Base-by-base conservation (phyloP, 2,888 invertebrate species). In the Oscheius onirici region DNA sequence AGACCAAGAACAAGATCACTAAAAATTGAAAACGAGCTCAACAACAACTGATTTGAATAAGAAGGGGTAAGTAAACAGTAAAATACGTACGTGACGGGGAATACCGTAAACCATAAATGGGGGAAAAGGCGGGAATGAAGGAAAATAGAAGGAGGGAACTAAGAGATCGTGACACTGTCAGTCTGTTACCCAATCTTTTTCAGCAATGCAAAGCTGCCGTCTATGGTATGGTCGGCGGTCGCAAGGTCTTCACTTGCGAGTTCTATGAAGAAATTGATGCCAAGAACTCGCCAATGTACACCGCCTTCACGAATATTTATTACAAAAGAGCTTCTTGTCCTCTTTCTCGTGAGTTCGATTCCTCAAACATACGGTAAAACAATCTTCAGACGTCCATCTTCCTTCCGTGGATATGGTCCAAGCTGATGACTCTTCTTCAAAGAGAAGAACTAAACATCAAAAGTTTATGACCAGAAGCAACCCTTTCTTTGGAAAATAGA, bases 211-310 rank as follows among this genome's bases (percentile, higher is more conserved):
- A 77, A 26, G 83, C 84, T 11, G 87, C 79, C 2, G 86, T 86
- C 17, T 87, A 83, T 63, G 87, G 87, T 26, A 78, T 84, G 72
- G 81, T 86, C 24, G 87, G 87, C 10, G 87, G 87, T 1, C 71
- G 86, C 40, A 77, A 80, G 46, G 83, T 87, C 40, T 87, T 86
- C 79, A 83, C 86, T 20, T 87, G 87, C 65, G 87, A 87, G 61
- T 75, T 84, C 57, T 87, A 87, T 69, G 81, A 84, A 65, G 72
- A 78, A 61, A 70, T 70, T n/a, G 70, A 70, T 49, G 43, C 70
- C 3, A 51, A 28, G 20, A 77, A 73, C 34, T 68, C 74, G 13
- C 86, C 86, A 22, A 77, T 82, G 43, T 86, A 83, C 72, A 77
- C 81, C 1, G 83, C 86, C 17, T 85, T 79, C 72, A 79, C 83